Evolutionary conservation across 2,888 invertebrate genomes (phyloP).

Genomic region (Nomada ruficornis): DNA sequence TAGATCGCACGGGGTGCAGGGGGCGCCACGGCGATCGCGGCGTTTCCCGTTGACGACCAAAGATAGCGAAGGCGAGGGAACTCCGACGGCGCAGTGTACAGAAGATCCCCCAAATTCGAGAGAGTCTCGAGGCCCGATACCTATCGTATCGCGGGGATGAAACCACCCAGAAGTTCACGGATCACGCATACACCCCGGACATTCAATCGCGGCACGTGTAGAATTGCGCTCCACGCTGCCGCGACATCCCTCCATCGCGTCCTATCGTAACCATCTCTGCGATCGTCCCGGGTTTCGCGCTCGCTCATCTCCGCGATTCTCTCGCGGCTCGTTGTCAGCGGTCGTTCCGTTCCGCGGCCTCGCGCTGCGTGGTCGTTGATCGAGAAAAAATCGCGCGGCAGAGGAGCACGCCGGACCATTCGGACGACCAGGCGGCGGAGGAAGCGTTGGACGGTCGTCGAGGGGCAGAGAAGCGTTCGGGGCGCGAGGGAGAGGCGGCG

Average conservation of each 20-base stretch:
- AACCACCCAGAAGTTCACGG: background rate
- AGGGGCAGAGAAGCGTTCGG: too few relatives aligned
- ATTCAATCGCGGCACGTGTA: background rate
- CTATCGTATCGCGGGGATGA: too few relatives aligned
- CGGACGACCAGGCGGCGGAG: background rate
- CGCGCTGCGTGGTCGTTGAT: conserved; percentile 6
- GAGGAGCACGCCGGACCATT: background rate
- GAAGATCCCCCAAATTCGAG: too few relatives aligned
- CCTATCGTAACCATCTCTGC: too few relatives aligned
- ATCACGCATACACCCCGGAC: background rate
- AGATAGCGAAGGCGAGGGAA: conserved; percentile 38
- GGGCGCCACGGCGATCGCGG: too few relatives aligned
- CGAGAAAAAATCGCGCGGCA: background rate
- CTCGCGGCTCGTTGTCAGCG: too few relatives aligned
- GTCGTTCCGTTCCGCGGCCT: background rate
- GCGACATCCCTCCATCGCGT: too few relatives aligned
- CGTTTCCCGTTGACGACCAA: conserved; percentile 25
- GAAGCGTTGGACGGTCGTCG: background rate
- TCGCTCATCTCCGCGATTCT: too few relatives aligned
- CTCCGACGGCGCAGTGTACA: too few relatives aligned
- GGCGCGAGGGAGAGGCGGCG: background rate
- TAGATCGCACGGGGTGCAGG: too few relatives aligned
- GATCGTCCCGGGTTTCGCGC: too few relatives aligned
- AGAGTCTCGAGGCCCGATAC: too few relatives aligned
- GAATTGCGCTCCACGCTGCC: background rate